Base-by-base conservation (phyloP, 2,888 invertebrate species). In the Cerastis rubricosa region DNA sequence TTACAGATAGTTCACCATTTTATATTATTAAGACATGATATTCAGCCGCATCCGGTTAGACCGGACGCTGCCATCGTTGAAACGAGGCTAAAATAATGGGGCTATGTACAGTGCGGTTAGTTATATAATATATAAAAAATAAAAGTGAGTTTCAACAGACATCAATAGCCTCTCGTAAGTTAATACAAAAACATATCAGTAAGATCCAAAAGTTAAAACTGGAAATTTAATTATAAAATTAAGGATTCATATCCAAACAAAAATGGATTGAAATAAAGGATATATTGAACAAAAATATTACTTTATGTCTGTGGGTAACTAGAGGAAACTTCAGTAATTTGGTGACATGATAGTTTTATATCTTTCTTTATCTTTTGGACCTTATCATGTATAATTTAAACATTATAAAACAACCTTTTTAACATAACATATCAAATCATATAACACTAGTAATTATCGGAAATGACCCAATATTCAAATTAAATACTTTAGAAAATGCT, bases 21-120 rank as follows among this genome's bases (percentile, higher is more conserved):
- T 22, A 75, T 47, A 54, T 17, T 40, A 40, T n/a, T 35, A 17
- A 76, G 35, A 54, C 45, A 65, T 54, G 65, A 54, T 61, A 61
- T 11, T 72, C 25, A 54, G 22, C 76, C 22, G 25, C 25, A 6
- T 54, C 45, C 63, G 63, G 49, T 63, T 0, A 29, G 22, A 73
- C 59, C 59, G 74, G 74, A 19, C 43, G 9, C 61, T 3, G 29
- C 29, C 40, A 25, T 9, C 40, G 17, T 35, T 5, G 29, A 9
- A 1, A n/a, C 49, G 5, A 14, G 35, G 45, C 22, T 35, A 35
- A 17, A 11, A 25, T 1, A 45, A 54, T 54, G 49, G 47, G 51
- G 54, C 17, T 57, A 76, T 66, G 65, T 76, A 76, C 75, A 66
- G n/a, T 57, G 75, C 75, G 25, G 2, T 51, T 43, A 22, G 45